Evolutionary conservation across 2,797 vertebrate genomes (phyloP).

Genomic region (Nothura maculosa): DNA sequence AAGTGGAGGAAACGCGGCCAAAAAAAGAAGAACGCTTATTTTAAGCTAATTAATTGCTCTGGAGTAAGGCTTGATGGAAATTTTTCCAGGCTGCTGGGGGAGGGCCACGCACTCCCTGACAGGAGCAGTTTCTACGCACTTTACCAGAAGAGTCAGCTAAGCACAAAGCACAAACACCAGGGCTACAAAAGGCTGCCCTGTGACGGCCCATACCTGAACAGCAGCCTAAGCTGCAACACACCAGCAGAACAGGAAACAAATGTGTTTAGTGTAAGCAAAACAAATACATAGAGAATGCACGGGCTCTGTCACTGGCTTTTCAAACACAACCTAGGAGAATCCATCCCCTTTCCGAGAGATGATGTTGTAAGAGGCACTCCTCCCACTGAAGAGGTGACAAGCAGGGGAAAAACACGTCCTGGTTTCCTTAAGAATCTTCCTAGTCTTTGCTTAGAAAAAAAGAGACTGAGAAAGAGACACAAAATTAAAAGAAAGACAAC

Average conservation of each 20-base stretch:
- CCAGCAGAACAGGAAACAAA: neutral
- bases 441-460: neutral
- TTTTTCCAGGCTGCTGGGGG: neutral
- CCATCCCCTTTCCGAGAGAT: neutral
- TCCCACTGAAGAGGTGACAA: neutral
- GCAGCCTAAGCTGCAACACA: neutral
- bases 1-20: neutral
- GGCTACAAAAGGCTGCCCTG: neutral
- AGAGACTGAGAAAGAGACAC: neutral
- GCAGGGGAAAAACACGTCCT: neutral
- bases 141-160: slow-evolving; percentile 48
- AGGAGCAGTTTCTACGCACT: neutral
- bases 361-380: neutral
- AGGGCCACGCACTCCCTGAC: fast-evolving
- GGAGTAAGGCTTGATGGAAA: neutral
- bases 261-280: neutral
- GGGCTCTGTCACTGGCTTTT: neutral
- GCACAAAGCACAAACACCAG: slow-evolving; percentile 28
- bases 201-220: neutral
- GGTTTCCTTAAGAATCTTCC: neutral
- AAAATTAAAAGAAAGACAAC: neutral
- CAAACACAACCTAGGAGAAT: neutral
- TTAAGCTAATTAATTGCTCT: neutral
- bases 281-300: neutral
- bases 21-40: neutral